These are phyloP conservation scores for Acronicta aceris DNA, from an alignment of 2,888 invertebrate genomes.

Conservation along the genomic window DNA sequence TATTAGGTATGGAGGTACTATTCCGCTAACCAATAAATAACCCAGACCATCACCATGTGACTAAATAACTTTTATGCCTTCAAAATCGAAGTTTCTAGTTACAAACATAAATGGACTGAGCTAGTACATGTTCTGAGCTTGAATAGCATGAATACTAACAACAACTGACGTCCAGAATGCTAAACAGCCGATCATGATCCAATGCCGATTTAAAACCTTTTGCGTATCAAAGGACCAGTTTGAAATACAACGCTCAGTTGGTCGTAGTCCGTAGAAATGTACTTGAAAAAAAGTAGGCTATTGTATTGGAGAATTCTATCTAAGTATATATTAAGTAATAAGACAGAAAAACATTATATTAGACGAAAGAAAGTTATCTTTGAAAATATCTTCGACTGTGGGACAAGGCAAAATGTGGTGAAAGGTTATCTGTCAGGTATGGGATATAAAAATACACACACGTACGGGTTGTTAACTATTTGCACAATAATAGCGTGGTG, in stretches of 20 bases:
- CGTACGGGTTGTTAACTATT: too few relatives aligned
- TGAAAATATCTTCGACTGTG: too few relatives aligned
- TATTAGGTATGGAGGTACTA: not conserved
- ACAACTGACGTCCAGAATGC: slow-evolving; percentile 44
- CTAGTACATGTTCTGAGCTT: slow-evolving; percentile 22
- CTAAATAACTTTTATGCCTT: not conserved
- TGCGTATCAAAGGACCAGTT: slow-evolving; percentile 26
- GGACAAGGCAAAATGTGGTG: too few relatives aligned
- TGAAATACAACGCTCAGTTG: slow-evolving; percentile 12
- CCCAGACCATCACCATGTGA: not conserved
- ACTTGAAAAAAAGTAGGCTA: not conserved
- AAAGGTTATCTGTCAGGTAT: too few relatives aligned
- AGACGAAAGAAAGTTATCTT: too few relatives aligned
- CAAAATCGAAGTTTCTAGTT: slow-evolving; percentile 30
- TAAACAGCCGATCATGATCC: slow-evolving; percentile 34
- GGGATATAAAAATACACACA: too few relatives aligned
- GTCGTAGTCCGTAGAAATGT: not conserved
- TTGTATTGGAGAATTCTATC: too few relatives aligned
- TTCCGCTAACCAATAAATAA: not conserved
- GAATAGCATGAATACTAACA: slow-evolving; percentile 45
- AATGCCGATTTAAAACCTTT: slow-evolving; percentile 25
- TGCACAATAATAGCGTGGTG: too few relatives aligned
- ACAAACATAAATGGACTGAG: slow-evolving; percentile 27
- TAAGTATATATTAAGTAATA: too few relatives aligned
- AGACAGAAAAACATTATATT: too few relatives aligned